phyloP scores from a whole-genome alignment of 1,140 invertebrate genomes.

The Drosophila kikkawai region DNA sequence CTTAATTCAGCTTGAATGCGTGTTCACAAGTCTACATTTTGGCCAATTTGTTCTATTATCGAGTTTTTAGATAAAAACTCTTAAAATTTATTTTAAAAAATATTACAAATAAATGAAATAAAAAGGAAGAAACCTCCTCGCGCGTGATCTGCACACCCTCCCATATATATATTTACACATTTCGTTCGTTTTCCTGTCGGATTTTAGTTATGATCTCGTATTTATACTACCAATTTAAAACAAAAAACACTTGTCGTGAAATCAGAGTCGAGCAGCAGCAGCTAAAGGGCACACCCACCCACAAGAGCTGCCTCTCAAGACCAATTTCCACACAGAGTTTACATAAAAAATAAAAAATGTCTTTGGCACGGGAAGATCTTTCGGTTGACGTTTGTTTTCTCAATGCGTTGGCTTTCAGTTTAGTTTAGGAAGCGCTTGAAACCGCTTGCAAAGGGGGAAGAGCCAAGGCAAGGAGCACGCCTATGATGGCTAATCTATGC shows the following conservation, averaged over 20 bases:
- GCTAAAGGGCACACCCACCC: constrained; percentile 49
- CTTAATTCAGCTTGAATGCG: constrained; percentile 56
- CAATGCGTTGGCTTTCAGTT: not conserved
- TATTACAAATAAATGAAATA: not conserved
- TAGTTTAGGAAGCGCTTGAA: not conserved
- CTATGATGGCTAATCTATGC: constrained; percentile 1
- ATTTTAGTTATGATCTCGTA: constrained; percentile 3
- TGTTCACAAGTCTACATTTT: constrained; percentile 25
- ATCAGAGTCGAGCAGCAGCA: constrained; percentile 56
- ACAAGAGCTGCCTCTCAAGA: constrained; percentile 41
- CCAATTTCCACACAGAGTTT: constrained; percentile 37
- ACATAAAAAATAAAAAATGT: constrained; percentile 26
- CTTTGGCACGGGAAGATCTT: constrained; percentile 45
- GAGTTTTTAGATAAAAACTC: constrained; percentile 20
- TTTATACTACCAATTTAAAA: constrained; percentile 25
- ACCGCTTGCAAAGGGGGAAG: not conserved
- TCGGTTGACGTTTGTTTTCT: constrained; percentile 8
- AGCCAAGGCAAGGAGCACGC: not conserved
- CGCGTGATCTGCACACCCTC: constrained; percentile 8
- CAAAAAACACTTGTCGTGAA: constrained; percentile 16
- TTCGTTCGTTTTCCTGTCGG: constrained; percentile 36
- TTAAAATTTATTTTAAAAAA: constrained; percentile 41
- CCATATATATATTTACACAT: constrained; percentile 43
- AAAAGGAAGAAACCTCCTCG: constrained; percentile 7
- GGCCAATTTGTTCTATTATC: constrained; percentile 24